Evolutionary conservation across 2,113 vertebrate species (phyloP).

Genomic region (Xiphorhynchus elegans): DNA sequence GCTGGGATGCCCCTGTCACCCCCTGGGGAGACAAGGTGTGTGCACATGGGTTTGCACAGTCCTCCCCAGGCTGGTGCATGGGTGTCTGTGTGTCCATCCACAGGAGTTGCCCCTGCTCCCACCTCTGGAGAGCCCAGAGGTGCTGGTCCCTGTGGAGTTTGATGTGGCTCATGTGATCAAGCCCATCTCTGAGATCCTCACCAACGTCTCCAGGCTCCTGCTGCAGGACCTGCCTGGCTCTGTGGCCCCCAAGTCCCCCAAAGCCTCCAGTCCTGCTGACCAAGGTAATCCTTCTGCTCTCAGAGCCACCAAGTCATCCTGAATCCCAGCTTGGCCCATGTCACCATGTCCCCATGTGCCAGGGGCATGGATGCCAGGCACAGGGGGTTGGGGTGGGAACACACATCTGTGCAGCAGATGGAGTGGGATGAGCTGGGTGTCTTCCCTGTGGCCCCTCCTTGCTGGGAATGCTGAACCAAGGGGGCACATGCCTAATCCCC

Average conservation of each 20-base stretch:
- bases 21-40: neutral
- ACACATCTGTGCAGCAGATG: neutral
- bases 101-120: conserved; percentile 73
- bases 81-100: neutral
- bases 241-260: neutral
- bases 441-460: neutral
- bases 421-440: neutral
- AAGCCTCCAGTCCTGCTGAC: neutral
- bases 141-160: conserved; percentile 49
- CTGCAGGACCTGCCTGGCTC: conserved; percentile 72
- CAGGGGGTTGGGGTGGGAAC: neutral
- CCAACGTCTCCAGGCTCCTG: conserved; percentile 76
- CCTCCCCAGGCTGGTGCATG: neutral
- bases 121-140: conserved; percentile 54
- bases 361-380: neutral
- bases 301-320: neutral
- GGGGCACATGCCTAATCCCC: neutral
- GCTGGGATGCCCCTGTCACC: neutral
- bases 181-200: conserved; percentile 71
- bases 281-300: conserved; percentile 60
- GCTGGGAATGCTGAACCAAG: neutral
- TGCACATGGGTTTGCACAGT: neutral
- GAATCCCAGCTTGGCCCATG: neutral
- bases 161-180: conserved; percentile 64
- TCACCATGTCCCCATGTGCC: neutral